phyloP scores from a whole-genome alignment of 2,888 invertebrate species.

The Phengaris alcon region DNA sequence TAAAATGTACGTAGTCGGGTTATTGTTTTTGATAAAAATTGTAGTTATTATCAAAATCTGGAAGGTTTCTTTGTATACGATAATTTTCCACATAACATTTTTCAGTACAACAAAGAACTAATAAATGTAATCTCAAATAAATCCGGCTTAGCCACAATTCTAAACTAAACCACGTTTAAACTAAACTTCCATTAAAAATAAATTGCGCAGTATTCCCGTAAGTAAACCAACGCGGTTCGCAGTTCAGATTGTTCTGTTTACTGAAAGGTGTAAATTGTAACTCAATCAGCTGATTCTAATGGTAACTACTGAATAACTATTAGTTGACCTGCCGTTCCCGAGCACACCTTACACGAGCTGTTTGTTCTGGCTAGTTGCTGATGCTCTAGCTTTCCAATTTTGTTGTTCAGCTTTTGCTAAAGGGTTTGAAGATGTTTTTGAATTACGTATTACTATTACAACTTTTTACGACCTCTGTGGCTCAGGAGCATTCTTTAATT shows the following conservation, averaged over 20 bases:
- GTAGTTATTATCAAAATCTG: too few species aligned
- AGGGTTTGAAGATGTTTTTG: not conserved
- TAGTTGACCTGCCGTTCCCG: not conserved
- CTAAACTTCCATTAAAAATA: slow-evolving; percentile 9
- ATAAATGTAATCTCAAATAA: slow-evolving; percentile 11
- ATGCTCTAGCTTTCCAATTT: not conserved
- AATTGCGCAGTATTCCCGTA: not conserved
- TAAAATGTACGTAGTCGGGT: too few species aligned
- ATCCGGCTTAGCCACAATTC: slow-evolving; percentile 2
- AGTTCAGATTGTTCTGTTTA: not conserved
- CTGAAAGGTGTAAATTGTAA: slow-evolving; percentile 23
- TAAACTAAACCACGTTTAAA: slow-evolving; percentile 1
- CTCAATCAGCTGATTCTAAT: slow-evolving; percentile 23
- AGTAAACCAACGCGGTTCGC: not conserved
- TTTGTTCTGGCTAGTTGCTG: not conserved
- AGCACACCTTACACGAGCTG: not conserved
- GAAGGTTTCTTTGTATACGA: too few species aligned
- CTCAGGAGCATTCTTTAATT: too few species aligned
- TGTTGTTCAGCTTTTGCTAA: not conserved
- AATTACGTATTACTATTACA: not conserved
- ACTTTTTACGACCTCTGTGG: too few species aligned
- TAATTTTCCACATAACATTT: too few species aligned
- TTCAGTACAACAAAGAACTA: not conserved
- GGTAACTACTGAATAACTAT: slow-evolving; percentile 13
- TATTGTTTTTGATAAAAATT: too few species aligned